Percentiles rank a stretch among this genome's conserved stretches.
Conservation (phyloP, 2,797 vertebrate genomes). For the Siniperca scherzeri region DNA sequence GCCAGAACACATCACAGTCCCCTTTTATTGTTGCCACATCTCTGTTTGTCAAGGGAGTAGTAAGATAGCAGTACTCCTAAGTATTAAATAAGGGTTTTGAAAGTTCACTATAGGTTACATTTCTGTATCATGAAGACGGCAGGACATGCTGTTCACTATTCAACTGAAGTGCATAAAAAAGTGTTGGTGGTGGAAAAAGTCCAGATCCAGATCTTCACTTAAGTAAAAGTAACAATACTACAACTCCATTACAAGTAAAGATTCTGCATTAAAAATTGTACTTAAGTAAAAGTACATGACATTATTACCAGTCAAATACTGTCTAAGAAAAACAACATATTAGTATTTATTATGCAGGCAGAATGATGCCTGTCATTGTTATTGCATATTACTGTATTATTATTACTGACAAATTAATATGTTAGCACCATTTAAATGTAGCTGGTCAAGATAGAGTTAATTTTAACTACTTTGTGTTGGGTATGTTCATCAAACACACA, state of each 20-base stretch:
- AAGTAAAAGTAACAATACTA: not conserved
- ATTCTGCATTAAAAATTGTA: not conserved
- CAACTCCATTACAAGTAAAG: not conserved
- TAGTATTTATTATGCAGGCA: not conserved
- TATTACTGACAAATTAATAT: not conserved
- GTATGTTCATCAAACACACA: not conserved
- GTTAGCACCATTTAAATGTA: not conserved
- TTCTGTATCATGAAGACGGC: not conserved
- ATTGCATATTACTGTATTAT: not conserved
- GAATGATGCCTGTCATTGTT: not conserved
- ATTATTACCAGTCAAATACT: not conserved
- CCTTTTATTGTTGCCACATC: not conserved
- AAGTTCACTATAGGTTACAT: not conserved
- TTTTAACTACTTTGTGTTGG: no score
- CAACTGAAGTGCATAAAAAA: not conserved
- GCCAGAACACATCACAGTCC: conserved; percentile 21
- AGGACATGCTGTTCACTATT: not conserved
- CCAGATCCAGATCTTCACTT: not conserved
- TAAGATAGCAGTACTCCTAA: not conserved
- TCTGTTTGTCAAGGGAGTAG: conserved; percentile 14
- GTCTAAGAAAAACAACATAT: not conserved
- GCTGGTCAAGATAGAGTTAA: no score
- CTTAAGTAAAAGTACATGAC: not conserved
- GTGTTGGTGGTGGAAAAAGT: not conserved
- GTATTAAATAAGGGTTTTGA: not conserved